Conservation (phyloP, 2,113 vertebrate genomes). For the Lethenteron reissneri region DNA sequence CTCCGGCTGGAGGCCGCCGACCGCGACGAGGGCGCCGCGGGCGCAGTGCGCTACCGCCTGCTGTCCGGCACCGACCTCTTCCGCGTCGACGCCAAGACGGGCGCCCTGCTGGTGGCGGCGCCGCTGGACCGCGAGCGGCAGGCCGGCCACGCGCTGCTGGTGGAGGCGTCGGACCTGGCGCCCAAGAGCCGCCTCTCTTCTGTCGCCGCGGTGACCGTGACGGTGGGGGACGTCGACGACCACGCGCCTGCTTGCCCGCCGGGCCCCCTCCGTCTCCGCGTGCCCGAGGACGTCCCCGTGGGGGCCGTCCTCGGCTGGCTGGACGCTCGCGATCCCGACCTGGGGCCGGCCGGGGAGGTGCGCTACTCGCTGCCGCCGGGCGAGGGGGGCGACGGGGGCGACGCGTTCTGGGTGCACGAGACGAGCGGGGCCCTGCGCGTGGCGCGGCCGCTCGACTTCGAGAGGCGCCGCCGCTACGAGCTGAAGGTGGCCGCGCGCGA, state of each 20-base stretch:
- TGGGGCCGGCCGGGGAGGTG: no score
- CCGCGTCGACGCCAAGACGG: slow-evolving; percentile 62
- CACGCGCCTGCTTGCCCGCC: no score
- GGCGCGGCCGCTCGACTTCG: slow-evolving; percentile 30
- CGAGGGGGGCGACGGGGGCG: slow-evolving; percentile 7
- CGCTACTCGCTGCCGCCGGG: no score
- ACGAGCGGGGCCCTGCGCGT: no score
- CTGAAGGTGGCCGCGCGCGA: slow-evolving; percentile 74
- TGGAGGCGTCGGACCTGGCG: slow-evolving; percentile 50
- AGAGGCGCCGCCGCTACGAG: slow-evolving; percentile 84
- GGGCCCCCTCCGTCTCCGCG: no score
- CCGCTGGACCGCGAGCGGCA: slow-evolving; percentile 61
- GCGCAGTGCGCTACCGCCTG: slow-evolving; percentile 68
- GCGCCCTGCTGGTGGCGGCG: slow-evolving; percentile 56
- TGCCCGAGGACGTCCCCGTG: no score
- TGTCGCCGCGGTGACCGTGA: no score
- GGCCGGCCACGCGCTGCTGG: slow-evolving; percentile 51
- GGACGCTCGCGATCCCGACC: no score
- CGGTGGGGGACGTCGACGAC: no score
- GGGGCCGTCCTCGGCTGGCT: no score
- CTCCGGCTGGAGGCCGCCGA: slow-evolving; percentile 84
- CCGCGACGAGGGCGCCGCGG: slow-evolving; percentile 68
- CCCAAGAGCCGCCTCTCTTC: no score
- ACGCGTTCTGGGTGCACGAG: slow-evolving; percentile 41
- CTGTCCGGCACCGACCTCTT: slow-evolving; percentile 64